Evolutionary conservation across 2,113 vertebrate genomes (phyloP), one percentile per base, ranked within the genome.

Genomic region (Polypterus senegalus): DNA sequence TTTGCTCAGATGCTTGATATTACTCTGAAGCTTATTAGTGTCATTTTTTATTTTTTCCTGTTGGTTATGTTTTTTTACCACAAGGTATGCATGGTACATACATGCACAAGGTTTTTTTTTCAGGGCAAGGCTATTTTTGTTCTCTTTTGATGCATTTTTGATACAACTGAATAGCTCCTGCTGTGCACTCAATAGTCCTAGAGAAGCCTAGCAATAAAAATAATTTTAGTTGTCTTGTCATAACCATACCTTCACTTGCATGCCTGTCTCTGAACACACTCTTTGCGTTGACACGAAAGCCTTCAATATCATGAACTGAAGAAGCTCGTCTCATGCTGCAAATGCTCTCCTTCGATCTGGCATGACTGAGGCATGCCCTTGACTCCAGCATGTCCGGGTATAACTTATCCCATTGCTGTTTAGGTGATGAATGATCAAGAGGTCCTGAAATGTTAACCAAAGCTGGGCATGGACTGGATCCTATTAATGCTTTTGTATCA

Each of bases 291-390:
- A 85, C 70, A 58, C 73, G 86, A 75, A 95, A 92, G 67, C 87
- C 92, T 83, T 99, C 93, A 60, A 99, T 94, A 69, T 98, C 93
- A 49, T 98, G 95, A 63, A 95, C 93, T 0, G 95, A 98, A 54
- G 96, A 99, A 0, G 94, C 96, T 65, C 95, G 88, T 66, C 95
- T 86, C 77, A 97, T 89, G 65, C 91, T 98, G 71, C 83, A 92
- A 72, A 93, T 63, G 71, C 93, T 97, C 74, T 91, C 93, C 74
- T 84, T 90, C 6, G 94, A 95, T 70, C 88, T 86, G 73, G 89
- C 88, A 69, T 91, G 91, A 27, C 89, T 89, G 63, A 97, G 77
- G 62, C 86, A 90, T 65, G 83, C 85, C 51, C 86, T 91, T 61
- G 90, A 89, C 71, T 90, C 90, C 47, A 89, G 82, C 66, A 76